Evolutionary conservation across 2,113 vertebrate genomes (phyloP).

Genomic region (Hippocampus mohnikei): DNA sequence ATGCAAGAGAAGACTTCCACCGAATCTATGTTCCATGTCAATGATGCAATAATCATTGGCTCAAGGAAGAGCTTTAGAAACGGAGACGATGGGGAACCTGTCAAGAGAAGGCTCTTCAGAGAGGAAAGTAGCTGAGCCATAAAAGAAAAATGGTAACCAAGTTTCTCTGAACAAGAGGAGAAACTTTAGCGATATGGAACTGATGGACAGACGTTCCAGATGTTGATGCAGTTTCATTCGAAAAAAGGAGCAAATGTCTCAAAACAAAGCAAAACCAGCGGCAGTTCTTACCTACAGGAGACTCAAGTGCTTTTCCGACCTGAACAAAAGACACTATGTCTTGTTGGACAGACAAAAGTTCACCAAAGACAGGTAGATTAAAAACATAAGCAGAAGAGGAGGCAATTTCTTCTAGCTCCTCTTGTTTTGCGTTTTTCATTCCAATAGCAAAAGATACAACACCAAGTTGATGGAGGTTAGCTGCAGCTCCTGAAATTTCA

Average conservation of each 20-base stretch:
- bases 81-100: constrained; percentile 3
- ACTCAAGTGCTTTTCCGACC: constrained; percentile 54
- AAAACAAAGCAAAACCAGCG: constrained; percentile 9
- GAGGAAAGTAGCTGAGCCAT: constrained; percentile 27
- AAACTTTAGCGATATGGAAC: constrained; percentile 46
- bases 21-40: constrained; percentile 32
- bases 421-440: constrained; percentile 74
- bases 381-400: constrained; percentile 77
- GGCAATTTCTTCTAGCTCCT: constrained; percentile 81
- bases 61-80: constrained; percentile 62
- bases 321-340: constrained; percentile 65
- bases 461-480: constrained; percentile 70
- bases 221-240: constrained; percentile 52
- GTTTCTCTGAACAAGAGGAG: constrained; percentile 14
- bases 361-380: constrained; percentile 77
- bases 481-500: constrained; percentile 67
- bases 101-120: constrained; percentile 32
- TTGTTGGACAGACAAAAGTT: constrained; percentile 76
- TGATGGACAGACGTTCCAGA: constrained; percentile 42
- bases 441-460: constrained; percentile 81
- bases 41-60: constrained; percentile 71
- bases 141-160: constrained; percentile 15
- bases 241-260: constrained; percentile 27
- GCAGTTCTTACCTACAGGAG: constrained; percentile 67
- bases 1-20: neutral